phyloP scores from a whole-genome alignment of 2,113 vertebrate genomes.

The Romanogobio albipinnatus region DNA sequence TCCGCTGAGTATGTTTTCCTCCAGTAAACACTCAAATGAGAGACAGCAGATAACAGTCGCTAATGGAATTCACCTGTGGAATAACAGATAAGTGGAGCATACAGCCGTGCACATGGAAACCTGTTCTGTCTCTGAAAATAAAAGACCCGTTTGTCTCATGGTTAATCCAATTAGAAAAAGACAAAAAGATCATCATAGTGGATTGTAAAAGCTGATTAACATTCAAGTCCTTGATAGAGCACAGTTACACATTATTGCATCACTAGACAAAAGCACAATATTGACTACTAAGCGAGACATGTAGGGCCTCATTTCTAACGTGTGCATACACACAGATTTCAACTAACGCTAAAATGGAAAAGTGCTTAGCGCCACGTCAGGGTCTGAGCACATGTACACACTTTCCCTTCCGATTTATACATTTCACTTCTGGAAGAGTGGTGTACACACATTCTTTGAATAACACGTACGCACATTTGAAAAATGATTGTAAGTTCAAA shows the following conservation, averaged over 20 bases:
- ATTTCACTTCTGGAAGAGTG: too few relatives aligned
- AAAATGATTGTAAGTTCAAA: too few relatives aligned
- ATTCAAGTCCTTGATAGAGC: background rate
- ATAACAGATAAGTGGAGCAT: background rate
- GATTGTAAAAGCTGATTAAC: slow-evolving; percentile 13
- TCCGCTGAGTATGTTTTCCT: slow-evolving; percentile 8
- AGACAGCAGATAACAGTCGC: background rate
- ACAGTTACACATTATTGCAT: background rate
- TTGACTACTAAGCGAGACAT: background rate
- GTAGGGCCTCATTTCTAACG: background rate
- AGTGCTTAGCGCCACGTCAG: too few relatives aligned
- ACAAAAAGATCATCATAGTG: slow-evolving; percentile 18
- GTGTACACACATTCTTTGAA: too few relatives aligned
- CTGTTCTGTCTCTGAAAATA: background rate
- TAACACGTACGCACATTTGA: too few relatives aligned
- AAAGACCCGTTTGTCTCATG: background rate
- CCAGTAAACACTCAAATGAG: background rate
- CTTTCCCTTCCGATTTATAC: background rate
- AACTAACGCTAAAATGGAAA: background rate
- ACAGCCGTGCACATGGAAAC: background rate
- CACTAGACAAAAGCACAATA: background rate
- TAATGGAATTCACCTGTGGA: background rate
- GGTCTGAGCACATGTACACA: too few relatives aligned
- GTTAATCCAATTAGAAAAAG: slow-evolving; percentile 18
- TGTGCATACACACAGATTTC: too few relatives aligned